A percentile compares a stretch with the other conserved stretches of the same genome.
Evolutionary conservation across 2,888 invertebrate genomes (phyloP).

Genomic region (Cerceris ruficornis): DNA sequence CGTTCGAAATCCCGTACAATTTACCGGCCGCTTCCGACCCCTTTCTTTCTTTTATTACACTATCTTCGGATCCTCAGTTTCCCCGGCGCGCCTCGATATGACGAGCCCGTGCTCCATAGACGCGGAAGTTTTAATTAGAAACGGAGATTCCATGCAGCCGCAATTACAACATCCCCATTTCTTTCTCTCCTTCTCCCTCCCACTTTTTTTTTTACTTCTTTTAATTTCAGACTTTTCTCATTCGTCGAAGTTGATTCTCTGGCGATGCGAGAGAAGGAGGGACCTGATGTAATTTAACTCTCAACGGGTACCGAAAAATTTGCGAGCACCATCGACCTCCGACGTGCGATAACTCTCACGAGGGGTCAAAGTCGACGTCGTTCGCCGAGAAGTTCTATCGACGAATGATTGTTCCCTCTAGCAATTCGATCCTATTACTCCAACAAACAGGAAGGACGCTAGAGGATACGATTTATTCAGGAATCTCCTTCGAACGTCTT

Average conservation of each 20-base stretch:
- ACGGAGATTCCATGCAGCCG: constrained; percentile 31
- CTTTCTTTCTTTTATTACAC: constrained; percentile 7
- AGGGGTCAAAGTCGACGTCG: background rate
- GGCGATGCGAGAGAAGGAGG: background rate
- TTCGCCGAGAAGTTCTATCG: background rate
- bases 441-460: background rate
- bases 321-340: constrained; percentile 1
- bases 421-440: constrained; percentile 14
- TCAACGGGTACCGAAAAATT: constrained; percentile 8
- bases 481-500: constrained; percentile 30
- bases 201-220: constrained; percentile 14
- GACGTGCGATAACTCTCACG: background rate
- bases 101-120: constrained; percentile 14
- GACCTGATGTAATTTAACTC: constrained; percentile 39
- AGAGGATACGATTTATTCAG: constrained; percentile 9
- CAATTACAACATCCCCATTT: constrained; percentile 8
- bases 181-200: background rate
- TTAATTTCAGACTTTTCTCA: constrained; percentile 11
- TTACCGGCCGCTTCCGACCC: background rate
- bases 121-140: constrained; percentile 64
- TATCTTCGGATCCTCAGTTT: constrained; percentile 10
- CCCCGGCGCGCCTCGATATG: constrained; percentile 21
- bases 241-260: constrained; percentile 32
- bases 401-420: constrained; percentile 1
- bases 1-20: constrained; percentile 8